Base-by-base conservation (phyloP, 2,888 invertebrate genomes). In the Aphidius colemani region DNA sequence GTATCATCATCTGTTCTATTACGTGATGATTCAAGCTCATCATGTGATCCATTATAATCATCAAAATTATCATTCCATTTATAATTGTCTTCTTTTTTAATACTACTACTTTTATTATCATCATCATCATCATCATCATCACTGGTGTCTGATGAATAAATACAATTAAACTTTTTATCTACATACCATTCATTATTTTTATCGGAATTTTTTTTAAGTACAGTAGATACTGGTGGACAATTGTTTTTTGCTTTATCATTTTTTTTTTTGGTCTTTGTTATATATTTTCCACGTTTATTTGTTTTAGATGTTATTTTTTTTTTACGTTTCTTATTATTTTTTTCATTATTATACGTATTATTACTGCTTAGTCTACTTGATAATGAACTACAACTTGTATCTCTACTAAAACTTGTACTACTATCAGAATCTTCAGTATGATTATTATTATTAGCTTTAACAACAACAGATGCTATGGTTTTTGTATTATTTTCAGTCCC, bases 141-240 rank as follows among this genome's bases (percentile, higher is more conserved):
- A 13, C 43, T 13, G 40, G 18, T 49, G 6, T 44, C 9, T 10
- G 41, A 10, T 55, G n/a, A 30, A 43, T 43, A 51, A 30, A 40
- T 39, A 40, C 45, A 46, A 4, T 46, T 30, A 0, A n/a, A 30
- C 5, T 2, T 46, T 18, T 59, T 67, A 50, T 65, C 62, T 10
- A 66, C 61, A 58, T 69, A 65, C 67, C 68, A 68, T 46, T 65
- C 67, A 59, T 66, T 59, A 41, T 64, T 66, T 10, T 65, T 64
- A 2, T 51, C 46, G 45, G 66, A 57, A n/a, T 66, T 69, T 5
- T 65, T 61, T 13, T 65, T 50, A 45, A 68, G 56, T 13, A 66
- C 66, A 43, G 63, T 57, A 39, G 64, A 55, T 0, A 68, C 61
- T 13, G 62, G 50, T 41, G 44, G 57, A 41, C 44, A 57, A 44